These are phyloP conservation scores for Ceratina australensis DNA, from an alignment of 1,140 invertebrate genomes.

Conservation along the genomic window DNA sequence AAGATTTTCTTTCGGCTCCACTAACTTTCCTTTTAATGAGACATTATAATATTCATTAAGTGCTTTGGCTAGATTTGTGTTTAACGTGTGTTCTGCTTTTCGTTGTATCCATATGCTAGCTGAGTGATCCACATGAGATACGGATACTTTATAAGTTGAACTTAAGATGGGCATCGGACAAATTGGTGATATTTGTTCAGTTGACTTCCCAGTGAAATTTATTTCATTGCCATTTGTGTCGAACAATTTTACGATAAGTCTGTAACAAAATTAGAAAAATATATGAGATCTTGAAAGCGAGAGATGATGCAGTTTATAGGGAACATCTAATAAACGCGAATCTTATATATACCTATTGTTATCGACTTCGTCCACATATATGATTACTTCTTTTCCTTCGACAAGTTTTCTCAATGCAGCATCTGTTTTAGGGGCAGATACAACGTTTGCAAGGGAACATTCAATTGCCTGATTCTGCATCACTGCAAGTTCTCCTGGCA, in stretches of 20 bases:
- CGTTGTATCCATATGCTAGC: slow-evolving; percentile 83
- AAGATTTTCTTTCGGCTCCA: slow-evolving; percentile 71
- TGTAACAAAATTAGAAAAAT: slow-evolving; percentile 67
- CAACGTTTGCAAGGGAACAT: slow-evolving; percentile 71
- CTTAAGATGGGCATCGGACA: slow-evolving; percentile 81
- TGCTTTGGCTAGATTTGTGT: slow-evolving; percentile 78
- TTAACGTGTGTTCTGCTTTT: slow-evolving; percentile 69
- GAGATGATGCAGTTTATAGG: neutral
- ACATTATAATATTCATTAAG: slow-evolving; percentile 82
- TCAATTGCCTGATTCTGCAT: slow-evolving; percentile 82
- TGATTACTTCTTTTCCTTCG: slow-evolving; percentile 74
- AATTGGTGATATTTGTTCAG: slow-evolving; percentile 79
- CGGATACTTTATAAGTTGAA: slow-evolving; percentile 78
- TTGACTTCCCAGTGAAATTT: slow-evolving; percentile 77
- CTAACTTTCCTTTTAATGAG: slow-evolving; percentile 62
- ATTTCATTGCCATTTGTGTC: slow-evolving; percentile 81
- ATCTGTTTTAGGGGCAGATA: slow-evolving; percentile 48
- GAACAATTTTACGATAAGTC: slow-evolving; percentile 82
- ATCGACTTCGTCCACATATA: slow-evolving; percentile 81
- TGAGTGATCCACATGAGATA: slow-evolving; percentile 78
- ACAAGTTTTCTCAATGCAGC: slow-evolving; percentile 61
- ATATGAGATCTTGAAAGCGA: neutral
- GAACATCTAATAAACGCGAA: neutral
- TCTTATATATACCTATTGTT: slow-evolving; percentile 78
- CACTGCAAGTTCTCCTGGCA: slow-evolving; percentile 79